Evolutionary conservation across 2,113 vertebrate species (phyloP).

Genomic region (Panthera uncia): DNA sequence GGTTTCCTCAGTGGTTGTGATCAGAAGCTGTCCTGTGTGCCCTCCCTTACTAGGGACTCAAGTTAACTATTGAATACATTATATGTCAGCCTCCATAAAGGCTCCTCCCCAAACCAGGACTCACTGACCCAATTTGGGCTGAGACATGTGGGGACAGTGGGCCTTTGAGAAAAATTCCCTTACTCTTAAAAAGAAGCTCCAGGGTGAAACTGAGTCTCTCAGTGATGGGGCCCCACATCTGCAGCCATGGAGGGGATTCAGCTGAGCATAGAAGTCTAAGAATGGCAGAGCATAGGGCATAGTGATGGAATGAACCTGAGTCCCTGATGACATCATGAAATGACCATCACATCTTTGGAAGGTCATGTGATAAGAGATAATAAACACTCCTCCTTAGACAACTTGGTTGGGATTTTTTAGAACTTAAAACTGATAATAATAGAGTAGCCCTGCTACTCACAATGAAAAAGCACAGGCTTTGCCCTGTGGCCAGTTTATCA

Average conservation of each 20-base stretch:
- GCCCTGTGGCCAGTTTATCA: not conserved
- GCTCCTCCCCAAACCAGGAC: not conserved
- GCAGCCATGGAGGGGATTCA: not conserved
- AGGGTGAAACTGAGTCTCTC: not conserved
- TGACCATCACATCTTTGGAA: not conserved
- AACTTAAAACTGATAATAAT: not conserved
- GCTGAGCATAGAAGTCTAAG: not conserved
- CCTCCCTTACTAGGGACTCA: not conserved
- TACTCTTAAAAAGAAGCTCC: not conserved
- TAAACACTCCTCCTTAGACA: not conserved
- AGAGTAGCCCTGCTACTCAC: not conserved
- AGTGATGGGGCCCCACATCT: not conserved
- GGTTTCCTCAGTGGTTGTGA: not conserved
- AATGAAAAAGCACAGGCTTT: not conserved
- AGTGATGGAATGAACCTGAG: not conserved
- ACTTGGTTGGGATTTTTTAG: not conserved
- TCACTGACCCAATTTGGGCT: not conserved
- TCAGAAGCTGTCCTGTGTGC: not conserved
- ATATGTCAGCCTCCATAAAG: not conserved
- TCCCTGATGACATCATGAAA: not conserved
- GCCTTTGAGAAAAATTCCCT: not conserved
- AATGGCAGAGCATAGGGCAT: not conserved
- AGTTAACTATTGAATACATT: not conserved
- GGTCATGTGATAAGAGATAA: not conserved
- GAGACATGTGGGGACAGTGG: not conserved